These are phyloP conservation scores for Peromyscus attwateri DNA, from an alignment of 2,797 vertebrate genomes.

Conservation along the genomic window DNA sequence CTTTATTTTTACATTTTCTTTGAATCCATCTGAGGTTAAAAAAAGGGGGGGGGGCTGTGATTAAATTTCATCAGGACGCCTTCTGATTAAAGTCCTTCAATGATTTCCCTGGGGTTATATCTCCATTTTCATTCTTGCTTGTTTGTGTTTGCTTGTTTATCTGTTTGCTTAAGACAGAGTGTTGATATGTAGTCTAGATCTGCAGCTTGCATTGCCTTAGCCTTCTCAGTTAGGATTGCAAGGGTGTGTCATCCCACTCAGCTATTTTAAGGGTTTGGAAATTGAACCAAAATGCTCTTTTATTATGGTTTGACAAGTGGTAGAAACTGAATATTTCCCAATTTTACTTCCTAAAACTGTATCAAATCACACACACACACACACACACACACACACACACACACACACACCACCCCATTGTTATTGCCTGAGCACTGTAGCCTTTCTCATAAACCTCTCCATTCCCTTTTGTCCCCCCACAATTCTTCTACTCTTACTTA, in stretches of 20 bases:
- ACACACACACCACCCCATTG: background rate
- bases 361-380: background rate
- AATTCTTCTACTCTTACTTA: background rate
- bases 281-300: background rate
- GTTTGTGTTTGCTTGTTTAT: background rate
- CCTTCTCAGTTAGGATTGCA: background rate
- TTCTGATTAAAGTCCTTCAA: background rate
- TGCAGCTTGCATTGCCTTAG: background rate
- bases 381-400: background rate
- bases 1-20: background rate
- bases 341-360: background rate
- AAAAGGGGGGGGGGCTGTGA: too few relatives aligned
- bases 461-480: background rate
- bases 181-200: background rate
- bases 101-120: background rate
- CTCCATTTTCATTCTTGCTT: background rate
- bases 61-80: background rate
- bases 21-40: background rate
- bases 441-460: background rate
- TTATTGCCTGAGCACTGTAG: background rate
- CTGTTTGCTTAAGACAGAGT: too few relatives aligned
- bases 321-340: background rate
- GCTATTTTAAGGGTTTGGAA: background rate
- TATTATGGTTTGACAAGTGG: background rate
- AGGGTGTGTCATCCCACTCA: too few relatives aligned